A percentile compares a stretch with the other conserved stretches of the same genome.
These are phyloP conservation scores for Nothura maculosa DNA, from an alignment of 2,797 vertebrate species.

Conservation along the genomic window DNA sequence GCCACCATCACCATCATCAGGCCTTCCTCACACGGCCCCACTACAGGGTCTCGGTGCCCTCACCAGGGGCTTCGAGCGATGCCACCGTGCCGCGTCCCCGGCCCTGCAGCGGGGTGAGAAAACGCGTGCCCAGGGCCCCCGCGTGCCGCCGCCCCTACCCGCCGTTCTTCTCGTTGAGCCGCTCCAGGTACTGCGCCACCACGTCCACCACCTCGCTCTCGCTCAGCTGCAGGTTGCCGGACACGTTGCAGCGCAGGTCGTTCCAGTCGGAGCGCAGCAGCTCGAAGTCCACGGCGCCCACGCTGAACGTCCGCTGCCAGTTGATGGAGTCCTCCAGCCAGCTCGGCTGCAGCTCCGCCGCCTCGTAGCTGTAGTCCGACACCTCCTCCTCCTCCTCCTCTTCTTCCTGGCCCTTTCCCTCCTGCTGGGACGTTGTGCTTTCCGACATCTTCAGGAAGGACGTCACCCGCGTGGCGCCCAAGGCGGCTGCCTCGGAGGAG, in stretches of 20 bases:
- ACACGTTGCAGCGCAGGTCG: conserved; percentile 97
- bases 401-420: conserved; percentile 81
- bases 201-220: conserved; percentile 96
- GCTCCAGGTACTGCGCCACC: conserved; percentile 97
- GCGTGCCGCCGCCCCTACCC: conserved; percentile 80
- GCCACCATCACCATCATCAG: fast-evolving
- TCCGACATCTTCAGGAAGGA: conserved; percentile 90
- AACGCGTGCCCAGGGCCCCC: fast-evolving
- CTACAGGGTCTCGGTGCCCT: not conserved
- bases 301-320: conserved; percentile 97
- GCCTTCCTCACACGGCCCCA: not conserved
- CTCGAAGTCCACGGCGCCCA: conserved; percentile 96
- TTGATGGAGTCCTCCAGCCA: conserved; percentile 97
- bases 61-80: fast-evolving
- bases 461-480: conserved; percentile 77
- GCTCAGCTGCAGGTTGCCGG: conserved; percentile 94
- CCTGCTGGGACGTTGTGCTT: conserved; percentile 83
- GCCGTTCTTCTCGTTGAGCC: conserved; percentile 91
- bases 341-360: conserved; percentile 85
- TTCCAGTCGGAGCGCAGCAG: conserved; percentile 98
- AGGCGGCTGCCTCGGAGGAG: conserved; percentile 71
- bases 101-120: fast-evolving
- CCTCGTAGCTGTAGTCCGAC: conserved; percentile 89
- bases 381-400: conserved; percentile 79
- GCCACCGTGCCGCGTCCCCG: fast-evolving